Base-by-base conservation (phyloP, 2,888 invertebrate species). In the Zonitis immaculata region DNA sequence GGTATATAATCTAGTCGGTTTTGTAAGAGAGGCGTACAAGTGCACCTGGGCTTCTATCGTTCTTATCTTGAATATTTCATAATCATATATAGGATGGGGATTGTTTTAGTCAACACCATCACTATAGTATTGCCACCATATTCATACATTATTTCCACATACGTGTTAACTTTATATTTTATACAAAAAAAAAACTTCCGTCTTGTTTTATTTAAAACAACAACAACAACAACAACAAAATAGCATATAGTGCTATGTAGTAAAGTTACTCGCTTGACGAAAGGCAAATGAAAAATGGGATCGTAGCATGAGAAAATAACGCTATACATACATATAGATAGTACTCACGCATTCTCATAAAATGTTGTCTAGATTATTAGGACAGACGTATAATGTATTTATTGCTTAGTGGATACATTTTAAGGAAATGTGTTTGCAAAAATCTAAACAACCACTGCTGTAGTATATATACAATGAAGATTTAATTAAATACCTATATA, bases 1-100 rank as follows among this genome's bases (percentile, higher is more conserved):
- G 66, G 64, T 70, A 69, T n/a, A n/a, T 69, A 72, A 73, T 73
- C 73, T 64, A 66, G 65, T 64, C 64, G 62, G 63, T 58, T n/a
- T n/a, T 65, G 66, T 69, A 70, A 69, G 63, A 69, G 63, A 70
- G 71, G 64, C 60, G 60, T 60, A 62, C 65, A 69, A 68, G 67
- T 69, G 69, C 73, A 73, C 74, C 73, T 73, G 73, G 66, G 71
- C 60, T 68, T 67, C 62, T 53, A 54, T 11, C 48, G 54, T 49
- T 55, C 53, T 56, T 54, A 43, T 39, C 46, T 51, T 67, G 67
- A 67, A 68, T 68, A 68, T 67, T 68, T 68, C 61, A 68, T 67
- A 60, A 56, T 54, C 56, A n/a, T n/a, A n/a, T 44, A 20, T 14
- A 42, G 42, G 42, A 5, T 20, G 30, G 44, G n/a, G 20, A 2